Evolutionary conservation across 2,113 vertebrate genomes (phyloP).

Genomic region (Bufo gargarizans): DNA sequence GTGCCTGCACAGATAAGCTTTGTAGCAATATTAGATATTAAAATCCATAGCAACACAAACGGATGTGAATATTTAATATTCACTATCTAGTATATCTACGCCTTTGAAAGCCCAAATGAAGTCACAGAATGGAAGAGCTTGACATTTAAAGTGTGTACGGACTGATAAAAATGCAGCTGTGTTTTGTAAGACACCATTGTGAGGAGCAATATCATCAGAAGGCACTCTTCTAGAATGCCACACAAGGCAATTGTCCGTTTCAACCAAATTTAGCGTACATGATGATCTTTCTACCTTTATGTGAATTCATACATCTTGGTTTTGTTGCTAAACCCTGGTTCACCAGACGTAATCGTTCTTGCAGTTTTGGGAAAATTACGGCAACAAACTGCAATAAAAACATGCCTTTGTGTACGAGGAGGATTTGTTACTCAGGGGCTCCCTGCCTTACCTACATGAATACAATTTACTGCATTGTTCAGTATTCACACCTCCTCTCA

Average conservation of each 20-base stretch:
- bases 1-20: neutral
- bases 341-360: too few relatives aligned
- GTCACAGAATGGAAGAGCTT: slow-evolving; percentile 4
- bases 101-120: neutral
- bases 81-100: neutral
- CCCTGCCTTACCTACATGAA: too few relatives aligned
- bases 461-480: too few relatives aligned
- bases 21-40: slow-evolving; percentile 24
- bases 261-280: neutral
- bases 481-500: too few relatives aligned
- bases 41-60: neutral
- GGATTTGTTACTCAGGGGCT: too few relatives aligned
- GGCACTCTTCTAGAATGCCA: too few relatives aligned
- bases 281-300: neutral
- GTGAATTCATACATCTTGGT: too few relatives aligned
- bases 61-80: neutral
- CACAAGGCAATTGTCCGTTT: neutral
- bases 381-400: too few relatives aligned
- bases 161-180: neutral
- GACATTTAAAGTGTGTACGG: slow-evolving; percentile 8
- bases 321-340: too few relatives aligned
- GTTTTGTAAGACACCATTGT: neutral
- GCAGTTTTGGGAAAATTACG: too few relatives aligned
- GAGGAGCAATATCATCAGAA: neutral
- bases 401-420: too few relatives aligned